Conservation (phyloP, 2,113 vertebrate species). For the Cyanoramphus novaezelandiae region DNA sequence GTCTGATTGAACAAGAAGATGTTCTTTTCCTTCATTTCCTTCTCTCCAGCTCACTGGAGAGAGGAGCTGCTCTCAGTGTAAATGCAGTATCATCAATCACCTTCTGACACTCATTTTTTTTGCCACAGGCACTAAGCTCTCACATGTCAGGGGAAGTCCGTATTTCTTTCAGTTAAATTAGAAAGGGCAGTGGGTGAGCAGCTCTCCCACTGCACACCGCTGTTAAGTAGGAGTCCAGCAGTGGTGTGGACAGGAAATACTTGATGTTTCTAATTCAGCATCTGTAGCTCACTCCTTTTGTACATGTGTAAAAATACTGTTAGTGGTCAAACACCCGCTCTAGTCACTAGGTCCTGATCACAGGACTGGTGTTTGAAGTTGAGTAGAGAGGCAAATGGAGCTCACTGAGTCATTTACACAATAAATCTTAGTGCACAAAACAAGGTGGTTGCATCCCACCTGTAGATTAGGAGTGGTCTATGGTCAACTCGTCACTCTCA, state of each 20-base stretch:
- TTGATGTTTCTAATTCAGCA: not conserved
- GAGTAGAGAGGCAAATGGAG: not conserved
- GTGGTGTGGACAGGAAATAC: not conserved
- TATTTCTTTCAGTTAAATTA: not conserved
- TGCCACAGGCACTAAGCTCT: not conserved
- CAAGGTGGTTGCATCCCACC: not conserved
- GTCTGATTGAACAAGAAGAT: not conserved
- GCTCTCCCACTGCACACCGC: not conserved
- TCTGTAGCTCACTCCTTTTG: not conserved
- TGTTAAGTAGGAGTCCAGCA: not conserved
- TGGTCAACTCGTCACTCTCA: not conserved
- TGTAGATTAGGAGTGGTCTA: not conserved
- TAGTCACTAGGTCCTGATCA: not conserved
- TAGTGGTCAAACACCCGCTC: not conserved
- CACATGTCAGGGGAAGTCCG: not conserved
- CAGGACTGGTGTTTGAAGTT: not conserved
- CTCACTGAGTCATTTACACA: not conserved
- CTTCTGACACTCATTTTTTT: not conserved
- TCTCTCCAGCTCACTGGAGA: not conserved
- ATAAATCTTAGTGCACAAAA: not conserved
- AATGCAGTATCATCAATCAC: not conserved
- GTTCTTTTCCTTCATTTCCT: not conserved
- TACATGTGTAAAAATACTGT: accelerated
- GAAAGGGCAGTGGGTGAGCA: not conserved
- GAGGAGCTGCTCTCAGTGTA: not conserved